A percentile compares a stretch with the other conserved stretches of the same genome.
These are phyloP conservation scores for Chaetorhynchus papuensis DNA, from an alignment of 2,113 vertebrate species.

Conservation along the genomic window DNA sequence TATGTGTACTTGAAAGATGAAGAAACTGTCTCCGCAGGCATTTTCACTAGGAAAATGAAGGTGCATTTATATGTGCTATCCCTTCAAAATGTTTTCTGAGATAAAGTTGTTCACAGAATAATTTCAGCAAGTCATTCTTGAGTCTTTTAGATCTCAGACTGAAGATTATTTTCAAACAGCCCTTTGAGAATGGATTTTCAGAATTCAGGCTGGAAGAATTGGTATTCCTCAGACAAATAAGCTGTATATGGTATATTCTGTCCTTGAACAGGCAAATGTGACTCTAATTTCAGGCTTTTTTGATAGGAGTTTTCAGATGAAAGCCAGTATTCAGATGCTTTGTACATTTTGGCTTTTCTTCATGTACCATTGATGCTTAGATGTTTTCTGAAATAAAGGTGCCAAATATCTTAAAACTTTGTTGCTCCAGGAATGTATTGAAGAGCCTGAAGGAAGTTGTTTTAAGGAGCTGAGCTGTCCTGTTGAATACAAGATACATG, in stretches of 20 bases:
- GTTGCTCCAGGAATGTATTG: background rate
- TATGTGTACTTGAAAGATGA: background rate
- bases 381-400: background rate
- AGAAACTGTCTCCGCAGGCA: background rate
- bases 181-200: background rate
- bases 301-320: background rate
- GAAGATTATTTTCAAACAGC: slow-evolving; percentile 20
- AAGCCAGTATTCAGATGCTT: background rate
- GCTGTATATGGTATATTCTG: background rate
- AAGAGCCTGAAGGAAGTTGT: background rate
- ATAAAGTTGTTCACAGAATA: background rate
- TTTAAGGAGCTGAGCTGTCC: background rate
- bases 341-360: background rate
- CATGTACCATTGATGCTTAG: background rate
- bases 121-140: slow-evolving; percentile 11
- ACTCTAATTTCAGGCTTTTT: background rate
- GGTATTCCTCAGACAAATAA: background rate
- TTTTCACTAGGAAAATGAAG: slow-evolving; percentile 8
- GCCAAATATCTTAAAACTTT: background rate
- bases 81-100: slow-evolving; percentile 29
- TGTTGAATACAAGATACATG: background rate
- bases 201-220: background rate
- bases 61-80: background rate
- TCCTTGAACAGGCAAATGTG: background rate
- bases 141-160: slow-evolving; percentile 7